Base-by-base conservation (phyloP, 2,113 vertebrate genomes). In the Thymallus thymallus region DNA sequence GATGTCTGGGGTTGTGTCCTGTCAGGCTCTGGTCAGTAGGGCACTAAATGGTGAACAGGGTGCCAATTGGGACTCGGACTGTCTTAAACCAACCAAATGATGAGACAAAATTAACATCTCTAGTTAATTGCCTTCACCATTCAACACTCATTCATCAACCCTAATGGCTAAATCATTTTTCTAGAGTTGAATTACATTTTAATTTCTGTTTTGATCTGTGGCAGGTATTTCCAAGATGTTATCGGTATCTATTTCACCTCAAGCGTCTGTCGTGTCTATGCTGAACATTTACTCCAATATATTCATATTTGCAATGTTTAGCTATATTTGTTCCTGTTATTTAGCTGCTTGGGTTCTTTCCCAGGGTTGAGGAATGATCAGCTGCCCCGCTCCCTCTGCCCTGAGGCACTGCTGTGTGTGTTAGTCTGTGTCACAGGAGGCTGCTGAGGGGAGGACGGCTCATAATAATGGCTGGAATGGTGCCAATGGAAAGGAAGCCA, bases 91-190 rank as follows among this genome's bases (percentile, higher is more conserved):
- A 75, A 79, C 71, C 72, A 60, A 81, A 82, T 85, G 87, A 90
- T 89, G 88, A 89, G 75, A 48, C 62, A 46, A 74, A 84, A 90
- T 91, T 88, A 84, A 83, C 85, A 90, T 88, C 87, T 86, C 77
- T 74, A 72, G 73, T 86, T 90, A 90, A 91, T 91, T 91, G 83
- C 77, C 78, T 78, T 85, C 82, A 89, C 89, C 87, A 84, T 75
- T 66, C 73, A 29, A 61, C 73, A 48, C 75, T 82, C 85, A 82
- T 91, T 91, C 90, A 90, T 91, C 88, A 88, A 85, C 46, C 74
- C 81, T 51, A 76, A 88, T 64, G 83, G 90, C 83, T 80, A 88
- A 90, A 89, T 90, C 84, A 78, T 84, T 86, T 89, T 84, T 83
- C 86, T 76, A 76, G 76, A 85, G 82, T 79, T 87, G 86, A 88